Evolutionary conservation across 2,797 vertebrate genomes (phyloP), one percentile per base, ranked within the genome.

Genomic region (Gallinago stenura): DNA sequence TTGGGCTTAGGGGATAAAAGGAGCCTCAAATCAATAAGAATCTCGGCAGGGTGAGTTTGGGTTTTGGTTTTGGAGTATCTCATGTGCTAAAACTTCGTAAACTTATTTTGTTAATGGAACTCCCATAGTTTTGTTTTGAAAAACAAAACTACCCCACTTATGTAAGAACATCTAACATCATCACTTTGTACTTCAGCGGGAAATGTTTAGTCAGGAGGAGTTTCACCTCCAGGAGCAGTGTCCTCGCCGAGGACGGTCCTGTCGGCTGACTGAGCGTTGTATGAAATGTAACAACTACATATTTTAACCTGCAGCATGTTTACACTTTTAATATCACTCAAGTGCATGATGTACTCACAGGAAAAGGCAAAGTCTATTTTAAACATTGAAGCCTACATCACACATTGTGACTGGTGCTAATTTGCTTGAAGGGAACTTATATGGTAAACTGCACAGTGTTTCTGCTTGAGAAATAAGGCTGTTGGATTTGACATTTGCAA

Each of bases 261-360:
- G 0, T 51, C 0, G 1, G 45, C 69, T 84, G 62, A 25, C 51
- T 84, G 75, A 90, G 51, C 57, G 73, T 84, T 83, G 53, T 39
- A 57, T 1, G 3, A 89, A 86, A 87, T n/a, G 15, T 69, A 89
- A 45, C 64, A 81, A 20, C 28, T 39, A n/a, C 5, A 2, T 66
- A 92, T 79, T 92, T 87, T 93, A 94, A 95, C 93, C 93, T 83
- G 90, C 79, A 91, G 83, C 76, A 77, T 87, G 73, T 91, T 93
- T 92, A 78, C 87, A 80, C 50, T 8, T 96, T 90, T 91, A 87
- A 91, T 92, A 80, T 85, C 95, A 56, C 71, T 8, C 61, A 83
- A 95, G 58, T 75, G 66, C 64, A 25, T 39, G 57, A 87, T 92
- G 89, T 90, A 84, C 80, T 92, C 78, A 83, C 53, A 91, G 89